Base-by-base conservation (phyloP, 2,888 invertebrate genomes). In the Lochmaea crataegi region DNA sequence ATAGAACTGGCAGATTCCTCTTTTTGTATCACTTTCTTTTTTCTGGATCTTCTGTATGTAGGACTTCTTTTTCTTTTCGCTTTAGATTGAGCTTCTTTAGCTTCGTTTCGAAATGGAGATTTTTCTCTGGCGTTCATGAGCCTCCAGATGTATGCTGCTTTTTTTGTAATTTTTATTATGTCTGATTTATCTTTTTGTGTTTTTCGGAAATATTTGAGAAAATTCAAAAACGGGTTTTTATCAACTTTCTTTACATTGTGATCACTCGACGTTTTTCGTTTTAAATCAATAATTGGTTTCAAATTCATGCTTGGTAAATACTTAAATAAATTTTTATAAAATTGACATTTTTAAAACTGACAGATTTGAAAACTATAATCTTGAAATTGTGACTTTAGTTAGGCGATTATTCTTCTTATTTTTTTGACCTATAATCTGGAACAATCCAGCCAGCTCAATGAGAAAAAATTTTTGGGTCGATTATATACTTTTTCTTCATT, bases 221-320 rank as follows among this genome's bases (percentile, higher is more conserved):
- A 81, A 61, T 81, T 81, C 48, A 81, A 61, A 69, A 79, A 81
- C 0, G 80, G 81, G 58, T 80, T 81, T 45, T 76, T 70, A 16
- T 60, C 67, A 65, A 51, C 51, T 63, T 57, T 71, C 26, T 32
- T 67, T 3, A 4, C 26, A 5, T 9, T 58, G 58, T 58, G 26
- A 11, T 32, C 12, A 10, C 53, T 53, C 16, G 53, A 9, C 2
- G 18, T 9, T 10, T 7, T 16, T 18, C 10, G n/a, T 9, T 16
- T 18, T 10, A 53, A 53, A 53, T 53, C 10, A 2, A 53, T 53
- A 11, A 53, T 53, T 16, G 53, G 53, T 53, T 18, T 53, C 1
- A 9, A 10, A 16, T 18, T 53, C 18, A 7, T 53, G 2, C 0
- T 18, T 10, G 10, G 10, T 42, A 42, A n/a, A n/a, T n/a, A n/a